These are phyloP conservation scores for Mizuhopecten yessoensis DNA, from an alignment of 1,140 invertebrate genomes.

Conservation along the genomic window DNA sequence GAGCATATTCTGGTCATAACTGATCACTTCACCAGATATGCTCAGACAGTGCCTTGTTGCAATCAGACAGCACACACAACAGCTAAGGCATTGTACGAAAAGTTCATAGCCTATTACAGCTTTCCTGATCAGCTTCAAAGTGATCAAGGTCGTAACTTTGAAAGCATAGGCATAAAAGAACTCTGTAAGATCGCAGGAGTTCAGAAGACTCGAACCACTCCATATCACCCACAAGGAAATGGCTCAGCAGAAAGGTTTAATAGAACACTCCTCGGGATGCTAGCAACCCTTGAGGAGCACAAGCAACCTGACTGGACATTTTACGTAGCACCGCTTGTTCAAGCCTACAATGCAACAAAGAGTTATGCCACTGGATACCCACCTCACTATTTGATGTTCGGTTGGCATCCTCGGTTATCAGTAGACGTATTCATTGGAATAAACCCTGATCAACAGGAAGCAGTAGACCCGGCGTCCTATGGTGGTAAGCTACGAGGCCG, in stretches of 20 bases:
- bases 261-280: constrained; percentile 42
- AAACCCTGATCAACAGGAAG: constrained; percentile 50
- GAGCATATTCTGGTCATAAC: constrained; percentile 47
- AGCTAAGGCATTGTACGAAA: constrained; percentile 48
- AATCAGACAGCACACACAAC: constrained; percentile 53
- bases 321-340: constrained; percentile 31
- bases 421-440: neutral
- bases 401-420: neutral
- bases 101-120: constrained; percentile 54
- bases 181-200: constrained; percentile 45
- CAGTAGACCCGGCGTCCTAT: neutral
- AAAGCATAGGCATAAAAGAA: constrained; percentile 48
- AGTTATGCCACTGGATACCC: constrained; percentile 49
- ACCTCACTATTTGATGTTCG: constrained; percentile 78
- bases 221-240: constrained; percentile 61
- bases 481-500: neutral
- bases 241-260: constrained; percentile 28
- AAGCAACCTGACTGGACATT: constrained; percentile 43
- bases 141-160: constrained; percentile 55
- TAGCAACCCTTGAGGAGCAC: constrained; percentile 47
- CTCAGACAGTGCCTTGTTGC: constrained; percentile 40
- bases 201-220: constrained; percentile 57
- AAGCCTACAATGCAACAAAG: constrained; percentile 52
- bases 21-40: constrained; percentile 50
- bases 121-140: constrained; percentile 46